Evolutionary conservation across 1,140 invertebrate species (phyloP), one percentile per base, ranked within the genome.

Genomic region (Pollicipes pollicipes): DNA sequence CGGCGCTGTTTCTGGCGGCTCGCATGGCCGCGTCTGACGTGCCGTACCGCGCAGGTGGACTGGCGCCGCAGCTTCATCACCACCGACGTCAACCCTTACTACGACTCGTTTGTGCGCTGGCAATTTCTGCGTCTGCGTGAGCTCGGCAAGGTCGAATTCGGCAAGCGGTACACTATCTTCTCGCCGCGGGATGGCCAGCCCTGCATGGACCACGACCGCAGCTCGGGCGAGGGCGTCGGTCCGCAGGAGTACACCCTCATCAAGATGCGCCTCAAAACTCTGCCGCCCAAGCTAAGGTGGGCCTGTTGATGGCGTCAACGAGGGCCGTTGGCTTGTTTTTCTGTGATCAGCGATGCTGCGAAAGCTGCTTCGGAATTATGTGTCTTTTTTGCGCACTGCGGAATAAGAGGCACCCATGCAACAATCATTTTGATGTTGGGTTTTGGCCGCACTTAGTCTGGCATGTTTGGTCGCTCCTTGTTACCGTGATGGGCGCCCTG

Each of bases 161-260:
- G 97, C 31, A 99, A 99, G 82, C 83, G 97, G 70, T 93, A 98
- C 77, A 96, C 95, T 21, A 93, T 99, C 74, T 99, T 88, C 81
- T 98, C 96, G 0, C 95, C 96, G 1, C 87, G 90, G 76, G 97
- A 99, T 82, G 88, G 89, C 37, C 97, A 99, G 79, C 97, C 97
- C 3, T 99, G 97, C 79, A 99, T 99, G 97, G 97, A 99, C 81
- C 97, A 99, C 79, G 97, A 99, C 81, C 84, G 97, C 75, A 87
- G 90, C 31, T 85, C 87, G 68, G 97, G 97, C 21, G 97, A 99
- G 84, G 96, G 95, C 70, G 95, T 98, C 67, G 96, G 91, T 0
- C 93, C 95, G 16, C 95, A 98, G 81, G 97, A 99, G 79, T 99
- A 99, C 77, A 98, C 95, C 8, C 82, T 99, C 0, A 89, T 99